A percentile compares a stretch with the other conserved stretches of the same genome.
Evolutionary conservation across 2,888 invertebrate genomes (phyloP).

Genomic region (Germaria angustata): DNA sequence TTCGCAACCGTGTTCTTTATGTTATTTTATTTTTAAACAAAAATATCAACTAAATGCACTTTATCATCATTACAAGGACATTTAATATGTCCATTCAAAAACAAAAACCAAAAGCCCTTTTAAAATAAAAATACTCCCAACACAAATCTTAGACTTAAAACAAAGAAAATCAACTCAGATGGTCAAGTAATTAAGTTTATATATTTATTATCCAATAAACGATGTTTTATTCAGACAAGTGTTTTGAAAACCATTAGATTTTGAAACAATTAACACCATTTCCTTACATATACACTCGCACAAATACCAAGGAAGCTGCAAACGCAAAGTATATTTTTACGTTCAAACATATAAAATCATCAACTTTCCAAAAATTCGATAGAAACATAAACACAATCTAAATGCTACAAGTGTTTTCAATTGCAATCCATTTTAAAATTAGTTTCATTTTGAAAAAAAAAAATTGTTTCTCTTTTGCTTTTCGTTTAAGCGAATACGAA

Average conservation of each 20-base stretch:
- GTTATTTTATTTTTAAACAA: no score
- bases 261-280: slow-evolving; percentile 62
- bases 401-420: slow-evolving; percentile 62
- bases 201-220: slow-evolving; percentile 38
- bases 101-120: background rate
- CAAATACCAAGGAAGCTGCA: slow-evolving; percentile 11
- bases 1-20: no score
- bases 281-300: background rate
- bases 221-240: slow-evolving; percentile 46
- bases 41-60: background rate
- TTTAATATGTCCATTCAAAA: background rate
- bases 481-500: background rate
- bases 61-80: no score
- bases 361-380: background rate
- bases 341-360: no score
- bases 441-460: slow-evolving; percentile 45
- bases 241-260: slow-evolving; percentile 57
- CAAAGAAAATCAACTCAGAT: slow-evolving; percentile 48
- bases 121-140: background rate
- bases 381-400: background rate
- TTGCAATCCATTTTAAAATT: slow-evolving; percentile 59
- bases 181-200: slow-evolving; percentile 61
- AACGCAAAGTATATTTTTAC: background rate
- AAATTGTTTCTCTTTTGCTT: background rate
- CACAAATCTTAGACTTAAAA: background rate